These are phyloP conservation scores for Caenorhabditis sp. DNA, from an alignment of 2,888 invertebrate genomes.

Conservation along the genomic window DNA sequence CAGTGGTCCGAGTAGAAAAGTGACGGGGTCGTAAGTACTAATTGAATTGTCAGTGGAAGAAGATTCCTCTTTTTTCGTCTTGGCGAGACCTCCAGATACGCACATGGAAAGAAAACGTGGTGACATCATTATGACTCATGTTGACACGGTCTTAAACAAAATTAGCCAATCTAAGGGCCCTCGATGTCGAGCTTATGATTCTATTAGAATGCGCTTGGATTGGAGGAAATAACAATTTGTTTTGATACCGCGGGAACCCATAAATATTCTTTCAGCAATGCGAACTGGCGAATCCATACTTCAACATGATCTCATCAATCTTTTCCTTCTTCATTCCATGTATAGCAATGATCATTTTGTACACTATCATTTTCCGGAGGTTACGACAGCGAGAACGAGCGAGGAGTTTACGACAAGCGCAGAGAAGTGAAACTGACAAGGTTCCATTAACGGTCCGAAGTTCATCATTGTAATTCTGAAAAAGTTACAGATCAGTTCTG, in stretches of 20 bases:
- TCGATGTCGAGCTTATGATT: constrained; percentile 10
- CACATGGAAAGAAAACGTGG: constrained; percentile 4
- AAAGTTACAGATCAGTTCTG: constrained; percentile 77
- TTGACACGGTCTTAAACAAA: constrained; percentile 45
- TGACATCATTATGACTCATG: constrained; percentile 60
- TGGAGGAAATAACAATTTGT: not conserved
- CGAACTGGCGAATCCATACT: constrained; percentile 97
- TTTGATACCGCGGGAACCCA: not conserved
- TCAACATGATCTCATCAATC: constrained; percentile 97
- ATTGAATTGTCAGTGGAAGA: constrained; percentile 55
- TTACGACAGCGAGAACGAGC: constrained; percentile 83
- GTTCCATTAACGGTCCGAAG: constrained; percentile 32
- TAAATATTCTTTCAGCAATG: constrained; percentile 85
- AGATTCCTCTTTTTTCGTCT: constrained; percentile 31
- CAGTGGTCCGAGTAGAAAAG: constrained; percentile 46
- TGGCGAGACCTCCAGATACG: constrained; percentile 26
- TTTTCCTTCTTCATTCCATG: constrained; percentile 99
- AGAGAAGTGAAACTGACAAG: constrained; percentile 69
- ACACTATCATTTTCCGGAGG: constrained; percentile 91
- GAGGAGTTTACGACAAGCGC: constrained; percentile 70
- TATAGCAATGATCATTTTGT: constrained; percentile 96
- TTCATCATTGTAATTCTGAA: not conserved
- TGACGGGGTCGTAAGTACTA: constrained; percentile 60
- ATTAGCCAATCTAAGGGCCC: constrained; percentile 44
- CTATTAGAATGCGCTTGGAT: constrained; percentile 30